A percentile compares a stretch with the other conserved stretches of the same genome.
These are phyloP conservation scores for Philotrypesis tridentata DNA, from an alignment of 1,140 invertebrate species.

Conservation along the genomic window DNA sequence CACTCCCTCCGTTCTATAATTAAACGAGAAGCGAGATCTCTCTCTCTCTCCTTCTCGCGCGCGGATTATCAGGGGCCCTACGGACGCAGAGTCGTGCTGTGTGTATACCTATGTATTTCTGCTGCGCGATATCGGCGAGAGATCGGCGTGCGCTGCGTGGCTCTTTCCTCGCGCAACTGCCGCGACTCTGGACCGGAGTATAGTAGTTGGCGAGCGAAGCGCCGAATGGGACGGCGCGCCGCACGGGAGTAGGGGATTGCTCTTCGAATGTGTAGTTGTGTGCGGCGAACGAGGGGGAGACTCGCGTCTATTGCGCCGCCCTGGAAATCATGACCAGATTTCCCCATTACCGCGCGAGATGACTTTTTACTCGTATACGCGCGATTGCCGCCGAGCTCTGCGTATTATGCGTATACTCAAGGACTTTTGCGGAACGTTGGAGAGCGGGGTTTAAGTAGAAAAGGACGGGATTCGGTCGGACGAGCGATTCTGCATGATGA, in stretches of 20 bases:
- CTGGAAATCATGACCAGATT: conserved; percentile 47
- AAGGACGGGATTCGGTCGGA: no score
- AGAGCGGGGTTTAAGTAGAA: no score
- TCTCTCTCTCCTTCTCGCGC: neutral
- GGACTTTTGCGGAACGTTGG: no score
- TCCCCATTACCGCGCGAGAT: conserved; percentile 25
- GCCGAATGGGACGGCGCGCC: no score
- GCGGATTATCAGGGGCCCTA: conserved; percentile 30
- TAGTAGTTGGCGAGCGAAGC: no score
- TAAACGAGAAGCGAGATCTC: neutral
- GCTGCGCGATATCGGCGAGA: neutral
- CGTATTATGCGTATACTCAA: no score
- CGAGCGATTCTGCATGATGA: no score
- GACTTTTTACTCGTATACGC: no score
- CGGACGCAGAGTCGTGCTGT: neutral
- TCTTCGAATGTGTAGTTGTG: no score
- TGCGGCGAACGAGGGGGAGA: no score
- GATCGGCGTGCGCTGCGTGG: neutral
- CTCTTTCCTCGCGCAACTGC: neutral
- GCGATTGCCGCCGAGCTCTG: no score
- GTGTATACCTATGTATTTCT: neutral
- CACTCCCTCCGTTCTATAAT: conserved; percentile 23
- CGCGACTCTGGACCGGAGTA: neutral
- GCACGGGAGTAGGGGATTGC: no score
- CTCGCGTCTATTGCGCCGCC: neutral